Evolutionary conservation across 2,888 invertebrate genomes (phyloP), one percentile per base, ranked within the genome.

Genomic region (Chymomyza procnemis): DNA sequence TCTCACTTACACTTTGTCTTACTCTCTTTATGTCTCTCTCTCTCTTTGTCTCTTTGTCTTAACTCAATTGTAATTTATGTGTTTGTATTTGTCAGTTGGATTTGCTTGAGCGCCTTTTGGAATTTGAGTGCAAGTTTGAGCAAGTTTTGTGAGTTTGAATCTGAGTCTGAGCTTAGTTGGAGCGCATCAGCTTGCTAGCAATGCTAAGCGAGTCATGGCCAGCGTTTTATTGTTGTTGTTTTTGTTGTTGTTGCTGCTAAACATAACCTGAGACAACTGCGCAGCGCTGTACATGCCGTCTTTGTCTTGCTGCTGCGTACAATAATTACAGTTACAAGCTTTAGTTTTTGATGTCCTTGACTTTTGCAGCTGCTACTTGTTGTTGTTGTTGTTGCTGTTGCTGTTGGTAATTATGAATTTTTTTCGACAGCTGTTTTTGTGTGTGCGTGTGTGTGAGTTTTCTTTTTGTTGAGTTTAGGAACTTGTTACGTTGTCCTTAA

Each of bases 401-500:
- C 21, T 59, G 64, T 4, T 65, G 64, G 65, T 69, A 84, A 80
- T 83, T 80, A 83, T 80, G 85, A 75, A 65, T 71, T 18, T 50
- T 12, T 57, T 57, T 30, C 34, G 41, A 57, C 57, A 57, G 57
- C 62, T 68, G 69, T 68, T 64, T 57, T 58, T 47, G 58, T 26
- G 47, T n/a, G n/a, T n/a, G n/a, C n/a, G 65, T 34, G n/a, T 59
- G 60, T 34, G 4, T 66, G 63, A n/a, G n/a, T n/a, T n/a, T n/a
- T n/a, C n/a, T 54, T 63, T 57, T 62, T 69, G 61, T 72, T 66
- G 78, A 80, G 78, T 85, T n/a, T 80, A 71, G 85, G 73, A 82
- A 85, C 85, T 85, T 77, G 68, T 9, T 12, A 73, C 79, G 71
- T 67, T 81, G 67, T 68, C 83, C 68, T 85, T 72, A 81, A 85